These are phyloP conservation scores for Perithous albicinctus DNA, from an alignment of 2,888 invertebrate genomes.

Conservation along the genomic window DNA sequence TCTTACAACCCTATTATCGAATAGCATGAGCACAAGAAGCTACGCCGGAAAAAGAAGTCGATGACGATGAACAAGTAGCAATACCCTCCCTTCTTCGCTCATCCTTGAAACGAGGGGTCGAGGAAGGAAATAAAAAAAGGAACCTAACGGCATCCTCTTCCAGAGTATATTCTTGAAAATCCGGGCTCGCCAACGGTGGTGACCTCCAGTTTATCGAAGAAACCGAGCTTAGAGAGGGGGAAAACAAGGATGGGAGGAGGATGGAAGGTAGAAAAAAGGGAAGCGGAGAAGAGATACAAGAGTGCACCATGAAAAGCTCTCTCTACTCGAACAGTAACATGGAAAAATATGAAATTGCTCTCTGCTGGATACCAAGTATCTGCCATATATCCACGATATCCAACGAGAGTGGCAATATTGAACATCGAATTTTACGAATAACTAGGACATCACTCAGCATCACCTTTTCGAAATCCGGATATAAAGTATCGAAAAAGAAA, in stretches of 20 bases:
- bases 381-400: slow-evolving; percentile 13
- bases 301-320: slow-evolving; percentile 22
- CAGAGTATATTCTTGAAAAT: slow-evolving; percentile 28
- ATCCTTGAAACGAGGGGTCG: slow-evolving; percentile 17
- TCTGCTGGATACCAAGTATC: slow-evolving; percentile 35
- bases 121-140: slow-evolving; percentile 31
- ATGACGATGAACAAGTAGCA: slow-evolving; percentile 6
- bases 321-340: slow-evolving; percentile 51
- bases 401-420: slow-evolving; percentile 20
- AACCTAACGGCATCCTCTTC: slow-evolving; percentile 25
- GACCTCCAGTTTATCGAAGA: slow-evolving; percentile 60
- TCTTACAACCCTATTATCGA: slow-evolving; percentile 72
- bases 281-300: background rate
- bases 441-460: background rate
- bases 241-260: slow-evolving; percentile 14
- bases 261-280: slow-evolving; percentile 30
- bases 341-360: slow-evolving; percentile 61
- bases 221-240: slow-evolving; percentile 5
- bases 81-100: slow-evolving; percentile 36
- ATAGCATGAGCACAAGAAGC: slow-evolving; percentile 20
- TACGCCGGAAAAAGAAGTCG: slow-evolving; percentile 4
- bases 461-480: background rate
- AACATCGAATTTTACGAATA: slow-evolving; percentile 43
- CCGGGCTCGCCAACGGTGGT: slow-evolving; percentile 40
- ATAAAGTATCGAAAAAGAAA: background rate